Conservation (phyloP, 2,888 invertebrate genomes). For the Rotaria magnacalcarata region DNA sequence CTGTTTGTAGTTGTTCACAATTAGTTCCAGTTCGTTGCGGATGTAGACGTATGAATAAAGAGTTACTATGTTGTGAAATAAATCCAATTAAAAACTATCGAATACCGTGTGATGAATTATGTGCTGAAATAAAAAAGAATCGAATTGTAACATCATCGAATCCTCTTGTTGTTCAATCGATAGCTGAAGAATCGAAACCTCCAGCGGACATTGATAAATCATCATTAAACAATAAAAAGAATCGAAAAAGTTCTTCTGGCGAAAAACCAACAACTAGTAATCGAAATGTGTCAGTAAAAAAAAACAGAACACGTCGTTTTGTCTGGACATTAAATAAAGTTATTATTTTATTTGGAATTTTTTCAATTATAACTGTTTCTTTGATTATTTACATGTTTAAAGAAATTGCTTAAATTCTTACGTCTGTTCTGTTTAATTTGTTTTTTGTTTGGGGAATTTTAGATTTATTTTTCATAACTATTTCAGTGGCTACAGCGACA, state of each 20-base stretch:
- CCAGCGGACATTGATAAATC: neutral
- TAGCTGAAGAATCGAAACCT: neutral
- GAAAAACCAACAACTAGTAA: neutral
- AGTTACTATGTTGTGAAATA: constrained; percentile 65
- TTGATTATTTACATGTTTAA: neutral
- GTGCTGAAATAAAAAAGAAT: constrained; percentile 32
- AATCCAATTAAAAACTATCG: constrained; percentile 35
- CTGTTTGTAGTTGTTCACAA: constrained; percentile 69
- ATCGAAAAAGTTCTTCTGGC: neutral
- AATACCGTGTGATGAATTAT: constrained; percentile 36
- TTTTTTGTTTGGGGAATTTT: neutral
- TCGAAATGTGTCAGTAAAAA: neutral
- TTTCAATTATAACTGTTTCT: neutral
- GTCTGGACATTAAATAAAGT: constrained; percentile 4
- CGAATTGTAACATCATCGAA: neutral
- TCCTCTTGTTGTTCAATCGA: neutral
- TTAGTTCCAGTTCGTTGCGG: constrained; percentile 74
- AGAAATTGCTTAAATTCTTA: neutral
- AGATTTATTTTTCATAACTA: neutral
- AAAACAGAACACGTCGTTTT: neutral
- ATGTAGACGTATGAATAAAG: constrained; percentile 73
- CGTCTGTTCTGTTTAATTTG: neutral
- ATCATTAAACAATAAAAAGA: neutral
- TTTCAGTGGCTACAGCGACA: neutral
- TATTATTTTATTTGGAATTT: neutral